A percentile compares a stretch with the other conserved stretches of the same genome.
Evolutionary conservation across 2,113 vertebrate genomes (phyloP).

Genomic region (Oophaga pumilio): DNA sequence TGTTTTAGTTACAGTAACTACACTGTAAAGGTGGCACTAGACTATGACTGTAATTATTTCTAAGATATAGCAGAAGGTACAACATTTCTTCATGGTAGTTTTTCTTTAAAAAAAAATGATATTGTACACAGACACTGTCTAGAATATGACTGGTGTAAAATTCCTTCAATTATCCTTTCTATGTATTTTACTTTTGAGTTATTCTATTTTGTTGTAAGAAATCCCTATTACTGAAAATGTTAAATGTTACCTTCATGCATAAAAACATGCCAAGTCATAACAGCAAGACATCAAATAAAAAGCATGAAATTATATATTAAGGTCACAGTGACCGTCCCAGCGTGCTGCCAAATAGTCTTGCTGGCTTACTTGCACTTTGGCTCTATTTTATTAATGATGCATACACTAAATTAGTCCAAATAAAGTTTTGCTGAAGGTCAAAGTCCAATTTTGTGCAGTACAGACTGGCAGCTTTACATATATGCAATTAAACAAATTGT

Average conservation of each 20-base stretch:
- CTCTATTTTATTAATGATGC: conserved; percentile 54
- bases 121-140: no score
- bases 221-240: not conserved
- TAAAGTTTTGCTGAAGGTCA: conserved; percentile 57
- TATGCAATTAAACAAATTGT: conserved; percentile 78
- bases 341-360: conserved; percentile 64
- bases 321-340: conserved; percentile 67
- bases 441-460: conserved; percentile 57
- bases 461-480: conserved; percentile 68
- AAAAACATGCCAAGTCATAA: not conserved
- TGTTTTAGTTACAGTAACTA: no score
- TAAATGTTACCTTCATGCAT: not conserved
- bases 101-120: no score
- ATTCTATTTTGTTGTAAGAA: no score
- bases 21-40: no score
- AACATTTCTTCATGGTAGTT: no score
- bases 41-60: no score
- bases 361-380: conserved; percentile 63
- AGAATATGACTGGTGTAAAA: no score
- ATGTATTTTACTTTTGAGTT: no score
- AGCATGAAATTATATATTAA: conserved; percentile 63
- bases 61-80: no score
- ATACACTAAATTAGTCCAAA: conserved; percentile 44
- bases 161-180: no score
- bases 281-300: conserved; percentile 40